Percentiles rank a stretch among this genome's conserved stretches.
These are phyloP conservation scores for Dryobota labecula DNA, from an alignment of 2,888 invertebrate genomes.

Conservation along the genomic window DNA sequence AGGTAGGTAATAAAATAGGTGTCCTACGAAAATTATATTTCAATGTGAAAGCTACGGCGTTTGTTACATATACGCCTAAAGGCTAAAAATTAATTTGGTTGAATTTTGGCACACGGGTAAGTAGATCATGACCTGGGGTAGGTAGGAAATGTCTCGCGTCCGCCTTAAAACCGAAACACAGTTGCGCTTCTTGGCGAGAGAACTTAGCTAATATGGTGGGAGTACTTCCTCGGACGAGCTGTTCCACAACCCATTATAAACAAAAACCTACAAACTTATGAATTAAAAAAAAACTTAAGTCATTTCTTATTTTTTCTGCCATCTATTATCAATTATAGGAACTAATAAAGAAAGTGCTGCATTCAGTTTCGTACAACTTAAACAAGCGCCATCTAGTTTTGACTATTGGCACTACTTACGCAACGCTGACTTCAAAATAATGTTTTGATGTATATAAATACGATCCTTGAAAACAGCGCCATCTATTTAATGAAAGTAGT, in stretches of 20 bases:
- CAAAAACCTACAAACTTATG: neutral
- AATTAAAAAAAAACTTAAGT: neutral
- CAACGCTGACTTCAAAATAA: neutral
- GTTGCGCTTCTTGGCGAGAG: neutral
- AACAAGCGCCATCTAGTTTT: conserved; percentile 24
- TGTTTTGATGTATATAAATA: rapidly evolving
- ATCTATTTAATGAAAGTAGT: conserved; percentile 26
- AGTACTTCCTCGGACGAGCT: neutral
- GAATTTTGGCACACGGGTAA: neutral
- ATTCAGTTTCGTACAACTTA: rapidly evolving
- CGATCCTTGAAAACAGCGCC: conserved; percentile 14
- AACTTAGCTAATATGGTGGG: neutral
- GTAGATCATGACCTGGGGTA: neutral
- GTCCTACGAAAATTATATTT: neutral
- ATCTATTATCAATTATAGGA: neutral
- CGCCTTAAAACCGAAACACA: neutral
- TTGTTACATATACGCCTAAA: too few relatives aligned
- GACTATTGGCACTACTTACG: conserved; percentile 43
- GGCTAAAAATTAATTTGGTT: neutral
- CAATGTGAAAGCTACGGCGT: neutral
- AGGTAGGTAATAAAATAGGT: neutral
- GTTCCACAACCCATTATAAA: neutral
- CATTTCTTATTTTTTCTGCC: too few relatives aligned
- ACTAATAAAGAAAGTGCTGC: neutral
- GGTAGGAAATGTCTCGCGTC: too few relatives aligned